Evolutionary conservation across 2,888 invertebrate species (phyloP), one percentile per base, ranked within the genome.

Genomic region (Odontothrips loti): DNA sequence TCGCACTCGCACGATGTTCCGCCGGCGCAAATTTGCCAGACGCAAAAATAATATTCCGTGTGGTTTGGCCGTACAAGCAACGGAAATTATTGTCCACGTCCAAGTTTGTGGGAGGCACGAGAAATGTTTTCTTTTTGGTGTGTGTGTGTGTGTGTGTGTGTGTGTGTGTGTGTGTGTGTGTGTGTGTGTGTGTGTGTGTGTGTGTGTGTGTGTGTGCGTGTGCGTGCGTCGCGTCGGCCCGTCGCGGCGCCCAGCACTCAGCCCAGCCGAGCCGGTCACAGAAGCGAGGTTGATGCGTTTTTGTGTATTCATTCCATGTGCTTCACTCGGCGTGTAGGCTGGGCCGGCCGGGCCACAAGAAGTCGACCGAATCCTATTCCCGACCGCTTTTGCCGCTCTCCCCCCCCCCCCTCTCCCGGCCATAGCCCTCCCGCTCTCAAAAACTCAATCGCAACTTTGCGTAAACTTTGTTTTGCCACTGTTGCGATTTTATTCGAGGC

Each of bases 371-470:
- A 23, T 75, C 68, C 27, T 43, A 75, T 75, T 75, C 23, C 17
- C 68, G 23, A 27, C 58, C 58, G 58, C 68, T 27, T 27, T 27
- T 58, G 58, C 58, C n/a, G 11, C 23, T 27, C 23, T 27, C 23
- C 23, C 68, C 12, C 68, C 68, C 68, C 27, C 68, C 34, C 34
- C 6, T 43, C 51, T 12, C 51, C 15, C 51, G 20, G 58, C 58
- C 58, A n/a, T n/a, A 58, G 20, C 20, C 20, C 58, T 51, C 15
- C 51, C 15, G 58, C 58, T 58, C 58, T 58, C 58, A 58, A 75
- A 75, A 75, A 75, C 68, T 75, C 68, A 75, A 75, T 75, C 68
- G 68, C 68, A 75, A 75, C 68, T 75, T 75, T 75, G 68, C 23
- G 23, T 27, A 68, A 75, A 75, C 68, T 75, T 75, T 75, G 68